Evolutionary conservation across 2,113 vertebrate species (phyloP), one percentile per base, ranked within the genome.

Genomic region (Caracal caracal): DNA sequence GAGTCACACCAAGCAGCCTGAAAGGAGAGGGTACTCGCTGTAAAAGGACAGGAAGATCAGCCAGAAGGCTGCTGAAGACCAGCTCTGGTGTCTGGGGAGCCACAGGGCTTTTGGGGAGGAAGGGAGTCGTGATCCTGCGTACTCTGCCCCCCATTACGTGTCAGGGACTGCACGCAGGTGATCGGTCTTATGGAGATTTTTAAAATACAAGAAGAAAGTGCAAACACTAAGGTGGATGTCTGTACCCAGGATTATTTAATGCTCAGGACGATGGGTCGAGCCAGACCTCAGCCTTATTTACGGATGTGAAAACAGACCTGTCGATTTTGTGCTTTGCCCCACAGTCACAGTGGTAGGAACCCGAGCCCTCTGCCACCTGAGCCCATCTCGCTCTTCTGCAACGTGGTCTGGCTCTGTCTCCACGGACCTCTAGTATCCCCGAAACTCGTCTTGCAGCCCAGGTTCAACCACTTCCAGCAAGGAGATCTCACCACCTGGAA

Each of bases 1-100:
- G 97, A 97, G 91, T 97, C 97, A 98, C 28, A 33, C 53, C 70
- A 43, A 85, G 53, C 90, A 40, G 28, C 53, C 85, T 86, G 88
- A 88, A 88, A 95, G 66, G 37, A 95, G 61, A 94, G 63, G 61
- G 35, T 20, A 43, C 26, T 80, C 47, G 4, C 19, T 53, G 83
- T 49, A 37, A 91, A 89, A 94, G 82, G 79, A 92, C 76, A 90
- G 56, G 68, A 88, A 70, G 35, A 89, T n/a, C 68, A 71, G 59
- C 76, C 76, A 95, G 88, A 92, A 88, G 78, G 49, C 83, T 83
- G 63, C 65, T 1, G 24, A 80, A 90, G 81, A 49, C 43, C 40
- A 37, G 35, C n/a, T 88, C 40, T 78, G n/a, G 53, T 78, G 83
- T 75, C 11, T n/a, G 1, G 53, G 63, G 86, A 95, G 30, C 30